Evolutionary conservation across 2,888 invertebrate genomes (phyloP), one percentile per base, ranked within the genome.

Genomic region (Tethea ocularis): DNA sequence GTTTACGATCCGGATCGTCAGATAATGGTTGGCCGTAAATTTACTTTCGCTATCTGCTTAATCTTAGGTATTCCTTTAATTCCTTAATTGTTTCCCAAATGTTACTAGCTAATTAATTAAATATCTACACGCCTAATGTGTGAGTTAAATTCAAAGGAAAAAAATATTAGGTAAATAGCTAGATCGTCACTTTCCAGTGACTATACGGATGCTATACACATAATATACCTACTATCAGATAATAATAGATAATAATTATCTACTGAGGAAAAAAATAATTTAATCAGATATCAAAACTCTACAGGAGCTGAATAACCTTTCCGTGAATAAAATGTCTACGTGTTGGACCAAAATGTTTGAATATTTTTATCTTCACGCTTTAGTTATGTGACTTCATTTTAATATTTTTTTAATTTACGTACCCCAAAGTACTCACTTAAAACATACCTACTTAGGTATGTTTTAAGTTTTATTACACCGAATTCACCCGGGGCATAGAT

Each of bases 1-100:
- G 68, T 84, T 87, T 84, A 84, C 83, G 85, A 84, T 80, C 80
- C 62, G 78, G 74, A 82, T 83, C 80, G 78, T 72, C 77, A 82
- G 80, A 82, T 84, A 84, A 86, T 83, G 79, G 85, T 64, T 58
- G 66, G 70, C 78, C 74, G 80, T 83, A 85, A 84, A 86, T 84
- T 84, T 71, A 75, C 80, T 80, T 83, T 79, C 74, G 71, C 76
- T 77, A 75, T 83, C 78, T 77, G 69, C 79, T 82, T 82, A 78
- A 83, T 80, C 77, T 77, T 71, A 71, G 74, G 71, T 69, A 71
- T 73, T 71, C 66, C 66, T 74, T 75, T 72, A 69, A 74, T 68
- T 60, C 57, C 58, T 74, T 78, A 77, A 81, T 82, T 83, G 75
- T 75, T 77, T 75, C 66, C 60, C 61, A 71, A 46, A 46, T 29